A percentile compares a stretch with the other conserved stretches of the same genome.
These are phyloP conservation scores for Drosophila melanica DNA, from an alignment of 1,140 invertebrate species.

Conservation along the genomic window DNA sequence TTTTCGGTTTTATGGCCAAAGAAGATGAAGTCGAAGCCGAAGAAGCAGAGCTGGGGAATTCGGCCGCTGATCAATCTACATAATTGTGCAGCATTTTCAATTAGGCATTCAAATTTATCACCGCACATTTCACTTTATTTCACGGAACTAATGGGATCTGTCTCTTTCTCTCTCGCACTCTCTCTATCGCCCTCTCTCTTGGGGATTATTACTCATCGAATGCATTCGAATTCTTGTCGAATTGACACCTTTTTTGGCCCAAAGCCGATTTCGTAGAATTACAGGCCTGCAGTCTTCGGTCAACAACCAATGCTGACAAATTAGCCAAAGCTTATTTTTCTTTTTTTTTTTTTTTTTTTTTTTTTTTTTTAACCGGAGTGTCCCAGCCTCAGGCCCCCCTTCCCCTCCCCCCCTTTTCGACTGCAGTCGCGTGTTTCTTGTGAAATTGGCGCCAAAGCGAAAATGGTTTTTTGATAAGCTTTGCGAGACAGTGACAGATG, in stretches of 20 bases:
- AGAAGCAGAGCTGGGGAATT: slow-evolving; percentile 16
- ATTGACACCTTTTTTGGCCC: slow-evolving; percentile 69
- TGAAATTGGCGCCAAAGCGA: slow-evolving; percentile 73
- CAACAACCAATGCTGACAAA: slow-evolving; percentile 60
- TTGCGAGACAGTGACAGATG: slow-evolving; percentile 60
- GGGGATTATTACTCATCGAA: slow-evolving; percentile 73
- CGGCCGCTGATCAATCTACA: slow-evolving; percentile 60
- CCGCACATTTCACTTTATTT: slow-evolving; percentile 23
- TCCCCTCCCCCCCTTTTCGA: neutral
- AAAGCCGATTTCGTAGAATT: slow-evolving; percentile 80
- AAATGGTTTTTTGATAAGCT: slow-evolving; percentile 74
- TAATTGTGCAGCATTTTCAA: slow-evolving; percentile 65
- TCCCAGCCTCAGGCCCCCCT: slow-evolving; percentile 35
- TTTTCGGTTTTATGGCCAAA: slow-evolving; percentile 16
- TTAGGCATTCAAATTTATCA: slow-evolving; percentile 72
- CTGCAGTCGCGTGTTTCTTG: slow-evolving; percentile 52
- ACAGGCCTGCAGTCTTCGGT: slow-evolving; percentile 41
- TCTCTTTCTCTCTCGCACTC: slow-evolving; percentile 27
- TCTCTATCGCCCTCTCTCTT: slow-evolving; percentile 13
- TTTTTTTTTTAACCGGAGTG: slow-evolving; percentile 38
- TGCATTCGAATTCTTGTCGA: slow-evolving; percentile 74
- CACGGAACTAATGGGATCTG: neutral
- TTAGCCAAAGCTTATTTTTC: slow-evolving; percentile 59
- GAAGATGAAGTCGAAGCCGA: neutral
- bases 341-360: slow-evolving; percentile 9